phyloP scores from a whole-genome alignment of 2,113 vertebrate species.

The Nycticryphes semicollaris region DNA sequence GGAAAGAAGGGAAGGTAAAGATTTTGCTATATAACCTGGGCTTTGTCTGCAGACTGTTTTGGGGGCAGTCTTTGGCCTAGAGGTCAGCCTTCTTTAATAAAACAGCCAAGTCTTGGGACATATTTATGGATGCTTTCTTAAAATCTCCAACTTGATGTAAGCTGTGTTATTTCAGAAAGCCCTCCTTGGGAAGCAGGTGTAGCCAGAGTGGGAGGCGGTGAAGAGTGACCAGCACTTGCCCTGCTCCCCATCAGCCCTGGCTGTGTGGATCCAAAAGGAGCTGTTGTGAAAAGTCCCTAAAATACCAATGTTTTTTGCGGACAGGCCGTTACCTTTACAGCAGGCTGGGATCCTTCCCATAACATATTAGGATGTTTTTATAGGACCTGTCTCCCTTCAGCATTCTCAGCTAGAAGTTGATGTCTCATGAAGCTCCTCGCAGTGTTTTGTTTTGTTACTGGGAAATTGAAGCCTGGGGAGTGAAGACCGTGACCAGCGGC shows the following conservation, averaged over 20 bases:
- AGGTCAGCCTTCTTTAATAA: not conserved
- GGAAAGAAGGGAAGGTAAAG: not conserved
- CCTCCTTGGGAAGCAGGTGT: not conserved
- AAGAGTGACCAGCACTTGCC: not conserved
- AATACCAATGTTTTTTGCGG: not conserved
- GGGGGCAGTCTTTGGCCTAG: not conserved
- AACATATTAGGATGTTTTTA: not conserved
- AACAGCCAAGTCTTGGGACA: not conserved
- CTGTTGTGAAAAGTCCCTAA: not conserved
- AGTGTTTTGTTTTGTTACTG: slow-evolving; percentile 37
- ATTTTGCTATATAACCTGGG: not conserved
- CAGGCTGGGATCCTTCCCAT: not conserved
- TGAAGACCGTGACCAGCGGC: slow-evolving; percentile 12
- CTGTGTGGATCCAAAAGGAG: not conserved
- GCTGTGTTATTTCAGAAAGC: not conserved
- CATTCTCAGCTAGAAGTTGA: not conserved
- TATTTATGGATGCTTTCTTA: not conserved
- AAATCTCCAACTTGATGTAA: not conserved
- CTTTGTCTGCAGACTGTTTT: not conserved
- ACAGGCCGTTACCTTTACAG: slow-evolving; percentile 11
- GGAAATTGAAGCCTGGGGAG: not conserved
- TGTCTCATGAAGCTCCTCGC: not conserved
- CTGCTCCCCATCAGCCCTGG: not conserved
- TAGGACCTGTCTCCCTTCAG: not conserved
- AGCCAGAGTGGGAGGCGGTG: not conserved